phyloP scores from a whole-genome alignment of 2,888 invertebrate genomes.

The Timandra comae region DNA sequence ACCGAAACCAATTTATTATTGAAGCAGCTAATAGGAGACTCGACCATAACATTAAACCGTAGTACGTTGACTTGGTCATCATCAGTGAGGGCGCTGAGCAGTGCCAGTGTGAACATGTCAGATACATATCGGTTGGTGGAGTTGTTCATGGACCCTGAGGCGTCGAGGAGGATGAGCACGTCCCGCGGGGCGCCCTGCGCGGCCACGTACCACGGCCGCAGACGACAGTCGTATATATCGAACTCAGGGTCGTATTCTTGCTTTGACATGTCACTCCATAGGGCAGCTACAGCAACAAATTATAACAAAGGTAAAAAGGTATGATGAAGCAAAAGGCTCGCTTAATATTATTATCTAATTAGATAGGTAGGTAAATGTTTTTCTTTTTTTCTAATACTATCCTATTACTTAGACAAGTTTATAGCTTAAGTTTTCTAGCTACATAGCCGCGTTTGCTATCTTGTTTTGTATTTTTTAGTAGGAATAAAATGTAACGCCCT shows the following conservation, averaged over 20 bases:
- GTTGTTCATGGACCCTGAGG: constrained; percentile 63
- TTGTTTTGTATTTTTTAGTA: too few relatives aligned
- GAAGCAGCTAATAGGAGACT: constrained; percentile 58
- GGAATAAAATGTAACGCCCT: too few relatives aligned
- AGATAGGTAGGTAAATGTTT: too few relatives aligned
- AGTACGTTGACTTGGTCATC: constrained; percentile 66
- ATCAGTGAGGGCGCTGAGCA: constrained; percentile 64
- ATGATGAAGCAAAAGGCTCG: too few relatives aligned
- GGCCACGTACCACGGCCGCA: constrained; percentile 66
- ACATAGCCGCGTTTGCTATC: too few relatives aligned
- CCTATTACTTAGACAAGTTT: too few relatives aligned
- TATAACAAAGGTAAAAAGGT: constrained; percentile 2
- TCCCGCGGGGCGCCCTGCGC: constrained; percentile 64
- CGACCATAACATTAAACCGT: constrained; percentile 49
- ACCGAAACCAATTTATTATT: constrained; percentile 60
- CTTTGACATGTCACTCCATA: constrained; percentile 59
- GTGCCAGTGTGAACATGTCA: constrained; percentile 48
- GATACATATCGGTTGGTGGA: constrained; percentile 54
- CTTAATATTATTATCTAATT: too few relatives aligned
- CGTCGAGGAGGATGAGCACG: constrained; percentile 58
- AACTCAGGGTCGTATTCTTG: constrained; percentile 32
- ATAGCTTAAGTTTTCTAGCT: too few relatives aligned
- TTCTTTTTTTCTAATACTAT: too few relatives aligned
- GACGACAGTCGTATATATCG: constrained; percentile 60
- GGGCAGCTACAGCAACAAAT: constrained; percentile 38